phyloP scores from a whole-genome alignment of 2,888 invertebrate species.

The Lamellibrachia columna region DNA sequence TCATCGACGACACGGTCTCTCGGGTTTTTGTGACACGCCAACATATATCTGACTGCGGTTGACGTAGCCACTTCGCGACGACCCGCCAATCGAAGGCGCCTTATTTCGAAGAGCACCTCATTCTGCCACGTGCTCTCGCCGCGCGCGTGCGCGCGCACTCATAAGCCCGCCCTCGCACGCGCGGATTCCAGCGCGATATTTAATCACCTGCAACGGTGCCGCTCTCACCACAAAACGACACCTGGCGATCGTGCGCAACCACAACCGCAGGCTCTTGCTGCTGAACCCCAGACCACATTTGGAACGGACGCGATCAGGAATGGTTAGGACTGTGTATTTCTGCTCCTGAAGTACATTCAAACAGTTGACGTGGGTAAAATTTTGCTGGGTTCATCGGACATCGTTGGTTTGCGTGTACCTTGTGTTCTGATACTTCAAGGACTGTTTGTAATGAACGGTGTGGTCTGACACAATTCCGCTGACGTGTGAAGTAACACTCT shows the following conservation, averaged over 20 bases:
- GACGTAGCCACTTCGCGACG: neutral
- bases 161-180: neutral
- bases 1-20: neutral
- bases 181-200: neutral
- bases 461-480: neutral
- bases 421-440: neutral
- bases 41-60: neutral
- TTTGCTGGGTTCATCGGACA: neutral
- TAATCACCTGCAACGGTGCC: neutral
- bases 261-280: neutral
- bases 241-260: neutral
- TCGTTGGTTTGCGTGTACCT: neutral
- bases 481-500: neutral
- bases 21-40: neutral
- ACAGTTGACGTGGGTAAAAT: neutral
- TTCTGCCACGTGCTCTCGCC: neutral
- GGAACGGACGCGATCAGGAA: neutral
- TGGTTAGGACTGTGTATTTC: neutral
- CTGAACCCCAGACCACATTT: neutral
- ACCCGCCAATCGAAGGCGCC: neutral
- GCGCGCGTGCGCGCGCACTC: neutral
- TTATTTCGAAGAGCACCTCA: neutral
- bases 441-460: neutral
- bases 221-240: neutral
- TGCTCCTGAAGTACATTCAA: neutral